These are phyloP conservation scores for Muscidifurax raptorellus DNA, from an alignment of 1,140 invertebrate genomes.

Conservation along the genomic window DNA sequence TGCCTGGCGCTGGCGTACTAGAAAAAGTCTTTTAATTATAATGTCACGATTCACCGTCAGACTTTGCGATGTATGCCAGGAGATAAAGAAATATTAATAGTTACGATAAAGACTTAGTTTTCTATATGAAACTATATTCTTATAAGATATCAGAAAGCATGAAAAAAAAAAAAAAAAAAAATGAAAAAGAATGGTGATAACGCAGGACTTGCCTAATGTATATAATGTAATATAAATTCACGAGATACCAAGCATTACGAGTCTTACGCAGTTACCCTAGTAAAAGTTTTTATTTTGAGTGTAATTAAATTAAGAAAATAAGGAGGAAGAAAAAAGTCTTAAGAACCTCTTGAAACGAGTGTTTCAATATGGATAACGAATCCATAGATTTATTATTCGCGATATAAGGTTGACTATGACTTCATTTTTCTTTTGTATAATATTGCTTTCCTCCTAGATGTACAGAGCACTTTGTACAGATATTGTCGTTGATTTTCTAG, in stretches of 20 bases:
- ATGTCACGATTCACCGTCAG: constrained; percentile 64
- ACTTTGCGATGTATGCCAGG: constrained; percentile 63
- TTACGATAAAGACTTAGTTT: constrained; percentile 74
- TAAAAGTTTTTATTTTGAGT: constrained; percentile 69
- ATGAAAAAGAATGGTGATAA: constrained; percentile 62
- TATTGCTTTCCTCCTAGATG: constrained; percentile 63
- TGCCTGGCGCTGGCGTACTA: constrained; percentile 49
- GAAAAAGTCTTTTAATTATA: constrained; percentile 58
- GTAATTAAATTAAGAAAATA: constrained; percentile 49
- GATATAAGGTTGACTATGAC: constrained; percentile 45
- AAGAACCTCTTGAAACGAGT: constrained; percentile 52
- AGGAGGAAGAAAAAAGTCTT: constrained; percentile 51
- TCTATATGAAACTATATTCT: constrained; percentile 75
- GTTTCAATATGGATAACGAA: constrained; percentile 58
- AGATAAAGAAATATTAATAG: constrained; percentile 63
- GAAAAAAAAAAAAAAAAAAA: constrained; percentile 51
- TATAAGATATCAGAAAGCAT: constrained; percentile 65
- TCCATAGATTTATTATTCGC: constrained; percentile 61
- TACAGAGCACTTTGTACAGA: constrained; percentile 63
- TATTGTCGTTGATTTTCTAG: constrained; percentile 62
- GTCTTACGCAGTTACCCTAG: constrained; percentile 54
- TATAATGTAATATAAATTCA: constrained; percentile 71
- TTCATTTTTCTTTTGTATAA: constrained; percentile 61
- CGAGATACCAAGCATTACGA: constrained; percentile 50
- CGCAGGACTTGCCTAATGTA: constrained; percentile 71